Conservation (phyloP, 2,113 vertebrate species). For the Chamaea fasciata region DNA sequence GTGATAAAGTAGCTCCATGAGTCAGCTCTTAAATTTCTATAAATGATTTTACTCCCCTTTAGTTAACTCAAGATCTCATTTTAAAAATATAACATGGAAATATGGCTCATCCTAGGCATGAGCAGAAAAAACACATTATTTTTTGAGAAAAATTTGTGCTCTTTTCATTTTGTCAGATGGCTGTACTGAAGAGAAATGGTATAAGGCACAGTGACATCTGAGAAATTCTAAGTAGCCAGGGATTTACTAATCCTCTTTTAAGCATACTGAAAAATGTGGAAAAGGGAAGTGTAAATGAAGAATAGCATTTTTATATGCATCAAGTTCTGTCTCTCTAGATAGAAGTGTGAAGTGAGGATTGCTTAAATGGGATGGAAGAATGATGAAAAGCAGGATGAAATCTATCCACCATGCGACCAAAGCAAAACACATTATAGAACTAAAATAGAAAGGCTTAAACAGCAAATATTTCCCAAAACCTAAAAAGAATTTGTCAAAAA, state of each 20-base stretch:
- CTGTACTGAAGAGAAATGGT: neutral
- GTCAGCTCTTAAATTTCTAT: neutral
- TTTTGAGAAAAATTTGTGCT: neutral
- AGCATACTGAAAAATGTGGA: neutral
- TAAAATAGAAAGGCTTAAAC: neutral
- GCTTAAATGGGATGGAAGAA: neutral
- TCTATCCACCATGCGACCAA: neutral
- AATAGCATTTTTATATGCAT: neutral
- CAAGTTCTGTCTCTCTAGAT: neutral
- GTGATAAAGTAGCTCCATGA: neutral
- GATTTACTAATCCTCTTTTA: constrained; percentile 30
- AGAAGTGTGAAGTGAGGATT: neutral
- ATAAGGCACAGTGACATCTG: neutral
- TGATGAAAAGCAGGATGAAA: neutral
- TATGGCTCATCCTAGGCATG: neutral
- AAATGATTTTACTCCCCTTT: neutral
- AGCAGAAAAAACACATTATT: neutral
- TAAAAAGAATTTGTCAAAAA: neutral
- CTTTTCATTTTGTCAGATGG: neutral
- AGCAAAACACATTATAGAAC: neutral
- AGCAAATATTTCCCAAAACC: neutral
- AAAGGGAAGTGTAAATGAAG: neutral
- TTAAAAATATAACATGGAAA: neutral
- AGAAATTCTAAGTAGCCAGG: neutral
- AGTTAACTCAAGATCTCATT: neutral